These are phyloP conservation scores for Serripes groenlandicus DNA, from an alignment of 2,888 invertebrate species.

Conservation along the genomic window DNA sequence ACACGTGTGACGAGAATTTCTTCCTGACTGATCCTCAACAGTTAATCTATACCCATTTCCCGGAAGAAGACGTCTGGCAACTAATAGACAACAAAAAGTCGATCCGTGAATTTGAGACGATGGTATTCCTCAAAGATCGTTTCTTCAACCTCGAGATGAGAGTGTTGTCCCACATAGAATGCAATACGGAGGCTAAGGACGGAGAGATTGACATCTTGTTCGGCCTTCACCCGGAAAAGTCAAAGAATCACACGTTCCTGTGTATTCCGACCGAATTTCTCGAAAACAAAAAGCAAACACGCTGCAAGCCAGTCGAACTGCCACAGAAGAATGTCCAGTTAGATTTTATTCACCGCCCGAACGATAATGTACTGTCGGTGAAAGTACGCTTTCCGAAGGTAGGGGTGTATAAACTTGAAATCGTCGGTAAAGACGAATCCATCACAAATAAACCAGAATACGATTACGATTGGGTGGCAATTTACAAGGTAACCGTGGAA, in stretches of 20 bases:
- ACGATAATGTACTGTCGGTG: slow-evolving; percentile 71
- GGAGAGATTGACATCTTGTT: slow-evolving; percentile 80
- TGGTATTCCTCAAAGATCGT: slow-evolving; percentile 81
- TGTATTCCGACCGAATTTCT: slow-evolving; percentile 76
- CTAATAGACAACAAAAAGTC: slow-evolving; percentile 74
- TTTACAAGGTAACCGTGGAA: slow-evolving; percentile 74
- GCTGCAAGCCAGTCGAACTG: slow-evolving; percentile 58
- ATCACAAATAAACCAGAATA: slow-evolving; percentile 72
- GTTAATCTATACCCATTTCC: slow-evolving; percentile 80
- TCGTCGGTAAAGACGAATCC: slow-evolving; percentile 79
- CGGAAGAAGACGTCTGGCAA: slow-evolving; percentile 80
- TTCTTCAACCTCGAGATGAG: slow-evolving; percentile 81
- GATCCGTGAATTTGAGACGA: slow-evolving; percentile 77
- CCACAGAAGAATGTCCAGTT: slow-evolving; percentile 70
- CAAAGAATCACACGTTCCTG: slow-evolving; percentile 71
- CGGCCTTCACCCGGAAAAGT: slow-evolving; percentile 72
- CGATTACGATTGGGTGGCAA: slow-evolving; percentile 77
- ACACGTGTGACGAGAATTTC: slow-evolving; percentile 82
- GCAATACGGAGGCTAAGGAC: slow-evolving; percentile 72
- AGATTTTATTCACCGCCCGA: slow-evolving; percentile 76
- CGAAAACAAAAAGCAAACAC: slow-evolving; percentile 56
- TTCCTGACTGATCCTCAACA: slow-evolving; percentile 83
- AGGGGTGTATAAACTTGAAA: slow-evolving; percentile 80
- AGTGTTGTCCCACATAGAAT: slow-evolving; percentile 73
- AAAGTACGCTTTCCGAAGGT: slow-evolving; percentile 75